Conservation (phyloP, 1,140 invertebrate genomes). For the Pristionchus pacificus region DNA sequence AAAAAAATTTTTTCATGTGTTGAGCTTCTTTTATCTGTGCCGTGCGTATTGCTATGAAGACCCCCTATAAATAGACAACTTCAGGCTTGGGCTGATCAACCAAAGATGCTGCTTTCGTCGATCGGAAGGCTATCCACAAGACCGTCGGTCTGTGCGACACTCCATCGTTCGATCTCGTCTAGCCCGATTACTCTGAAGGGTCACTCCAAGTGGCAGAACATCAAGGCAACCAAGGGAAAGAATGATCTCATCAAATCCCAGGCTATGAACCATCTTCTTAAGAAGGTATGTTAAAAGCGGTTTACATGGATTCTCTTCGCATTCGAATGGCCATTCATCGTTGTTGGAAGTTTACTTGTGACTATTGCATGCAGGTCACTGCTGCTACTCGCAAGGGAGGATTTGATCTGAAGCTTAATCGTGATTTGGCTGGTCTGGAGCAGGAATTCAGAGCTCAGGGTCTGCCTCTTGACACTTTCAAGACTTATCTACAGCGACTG, state of each 20-base stretch:
- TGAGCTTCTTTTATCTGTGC: too few relatives aligned
- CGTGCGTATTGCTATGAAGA: too few relatives aligned
- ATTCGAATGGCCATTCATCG: too few relatives aligned
- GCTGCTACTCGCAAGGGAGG: constrained; percentile 35
- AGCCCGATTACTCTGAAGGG: constrained; percentile 36
- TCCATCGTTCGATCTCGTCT: neutral
- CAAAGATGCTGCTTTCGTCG: too few relatives aligned
- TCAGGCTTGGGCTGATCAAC: too few relatives aligned
- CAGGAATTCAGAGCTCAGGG: constrained; percentile 39
- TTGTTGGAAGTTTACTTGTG: neutral
- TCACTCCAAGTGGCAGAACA: constrained; percentile 57
- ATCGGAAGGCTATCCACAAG: too few relatives aligned
- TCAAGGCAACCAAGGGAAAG: constrained; percentile 49
- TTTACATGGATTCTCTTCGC: too few relatives aligned
- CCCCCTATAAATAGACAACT: too few relatives aligned
- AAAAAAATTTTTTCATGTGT: too few relatives aligned
- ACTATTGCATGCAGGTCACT: constrained; percentile 16
- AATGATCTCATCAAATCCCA: constrained; percentile 41
- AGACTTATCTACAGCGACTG: constrained; percentile 42
- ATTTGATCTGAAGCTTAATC: constrained; percentile 44
- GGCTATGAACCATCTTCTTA: constrained; percentile 35
- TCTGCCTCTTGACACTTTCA: constrained; percentile 50
- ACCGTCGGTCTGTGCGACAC: neutral
- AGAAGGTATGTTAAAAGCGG: constrained; percentile 15
- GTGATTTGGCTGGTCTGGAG: constrained; percentile 41